phyloP scores from a whole-genome alignment of 2,113 vertebrate species.

The Bungarus multicinctus region DNA sequence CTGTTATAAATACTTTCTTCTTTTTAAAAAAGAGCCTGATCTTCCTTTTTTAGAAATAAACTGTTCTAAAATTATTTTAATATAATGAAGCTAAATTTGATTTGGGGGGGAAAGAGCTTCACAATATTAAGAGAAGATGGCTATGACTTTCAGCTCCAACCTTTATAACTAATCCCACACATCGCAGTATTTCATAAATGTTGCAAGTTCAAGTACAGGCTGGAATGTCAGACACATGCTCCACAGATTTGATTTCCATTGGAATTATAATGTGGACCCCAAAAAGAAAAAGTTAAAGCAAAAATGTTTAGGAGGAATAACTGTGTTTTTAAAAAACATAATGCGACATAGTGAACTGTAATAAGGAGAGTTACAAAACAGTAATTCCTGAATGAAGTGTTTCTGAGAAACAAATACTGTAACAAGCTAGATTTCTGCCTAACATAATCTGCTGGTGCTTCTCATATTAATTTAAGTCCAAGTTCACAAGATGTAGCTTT shows the following conservation, averaged over 20 bases:
- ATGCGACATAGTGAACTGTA: conserved; percentile 54
- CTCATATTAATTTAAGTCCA: conserved; percentile 61
- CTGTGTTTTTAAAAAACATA: conserved; percentile 55
- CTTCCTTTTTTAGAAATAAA: conserved; percentile 54
- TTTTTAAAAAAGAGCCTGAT: conserved; percentile 59
- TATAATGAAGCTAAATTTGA: conserved; percentile 70
- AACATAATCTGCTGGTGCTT: conserved; percentile 56
- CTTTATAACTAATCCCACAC: conserved; percentile 74
- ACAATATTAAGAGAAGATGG: conserved; percentile 1
- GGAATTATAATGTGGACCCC: conserved; percentile 42
- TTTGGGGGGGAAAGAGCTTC: conserved; percentile 71
- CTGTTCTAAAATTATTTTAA: conserved; percentile 74
- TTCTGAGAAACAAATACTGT: conserved; percentile 64
- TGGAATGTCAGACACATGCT: conserved; percentile 68
- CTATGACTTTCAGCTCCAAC: conserved; percentile 55
- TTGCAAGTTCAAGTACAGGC: conserved; percentile 65
- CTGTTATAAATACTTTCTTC: conserved; percentile 55
- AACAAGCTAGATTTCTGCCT: conserved; percentile 65
- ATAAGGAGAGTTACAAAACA: conserved; percentile 47
- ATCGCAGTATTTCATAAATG: conserved; percentile 70
- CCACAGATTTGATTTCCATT: conserved; percentile 68
- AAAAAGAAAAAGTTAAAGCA: conserved; percentile 46
- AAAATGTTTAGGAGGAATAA: conserved; percentile 54
- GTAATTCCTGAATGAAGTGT: conserved; percentile 56
- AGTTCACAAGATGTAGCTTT: conserved; percentile 55